These are phyloP conservation scores for Epirrita christyi DNA, from an alignment of 2,888 invertebrate genomes.

Conservation along the genomic window DNA sequence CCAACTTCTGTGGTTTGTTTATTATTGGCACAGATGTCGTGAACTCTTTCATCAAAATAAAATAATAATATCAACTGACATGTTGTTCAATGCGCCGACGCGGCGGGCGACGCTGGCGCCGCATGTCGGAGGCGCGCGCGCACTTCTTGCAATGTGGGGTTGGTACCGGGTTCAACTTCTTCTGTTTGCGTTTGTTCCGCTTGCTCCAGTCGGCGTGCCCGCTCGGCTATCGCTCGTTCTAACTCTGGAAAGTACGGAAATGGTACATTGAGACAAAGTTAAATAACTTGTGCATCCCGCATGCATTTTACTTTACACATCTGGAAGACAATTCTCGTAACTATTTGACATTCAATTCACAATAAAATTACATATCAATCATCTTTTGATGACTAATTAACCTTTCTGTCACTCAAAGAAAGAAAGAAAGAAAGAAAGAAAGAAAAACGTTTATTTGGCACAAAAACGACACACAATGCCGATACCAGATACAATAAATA, in stretches of 20 bases:
- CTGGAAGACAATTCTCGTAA: too few relatives aligned
- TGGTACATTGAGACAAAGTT: neutral
- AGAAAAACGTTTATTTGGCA: too few relatives aligned
- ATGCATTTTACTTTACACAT: too few relatives aligned
- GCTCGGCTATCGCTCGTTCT: constrained; percentile 86
- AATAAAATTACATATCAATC: too few relatives aligned
- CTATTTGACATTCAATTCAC: too few relatives aligned
- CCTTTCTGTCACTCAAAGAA: too few relatives aligned
- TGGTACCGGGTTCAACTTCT: constrained; percentile 67
- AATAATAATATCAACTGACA: constrained; percentile 4
- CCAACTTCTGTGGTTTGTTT: constrained; percentile 49
- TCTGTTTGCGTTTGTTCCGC: constrained; percentile 62
- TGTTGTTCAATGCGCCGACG: constrained; percentile 65
- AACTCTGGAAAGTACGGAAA: constrained; percentile 71
- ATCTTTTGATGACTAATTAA: too few relatives aligned
- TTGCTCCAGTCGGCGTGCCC: constrained; percentile 83
- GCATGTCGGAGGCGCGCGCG: constrained; percentile 78
- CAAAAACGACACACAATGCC: too few relatives aligned
- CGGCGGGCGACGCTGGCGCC: constrained; percentile 61
- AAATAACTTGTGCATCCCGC: too few relatives aligned
- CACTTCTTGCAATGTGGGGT: constrained; percentile 73
- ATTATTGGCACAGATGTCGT: too few relatives aligned
- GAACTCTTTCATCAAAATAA: constrained; percentile 1
- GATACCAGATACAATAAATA: too few relatives aligned
- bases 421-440: too few relatives aligned